Percentiles rank a stretch among this genome's conserved stretches.
Conservation (phyloP, 1,140 invertebrate genomes). For the Diabrotica undecimpunctata region DNA sequence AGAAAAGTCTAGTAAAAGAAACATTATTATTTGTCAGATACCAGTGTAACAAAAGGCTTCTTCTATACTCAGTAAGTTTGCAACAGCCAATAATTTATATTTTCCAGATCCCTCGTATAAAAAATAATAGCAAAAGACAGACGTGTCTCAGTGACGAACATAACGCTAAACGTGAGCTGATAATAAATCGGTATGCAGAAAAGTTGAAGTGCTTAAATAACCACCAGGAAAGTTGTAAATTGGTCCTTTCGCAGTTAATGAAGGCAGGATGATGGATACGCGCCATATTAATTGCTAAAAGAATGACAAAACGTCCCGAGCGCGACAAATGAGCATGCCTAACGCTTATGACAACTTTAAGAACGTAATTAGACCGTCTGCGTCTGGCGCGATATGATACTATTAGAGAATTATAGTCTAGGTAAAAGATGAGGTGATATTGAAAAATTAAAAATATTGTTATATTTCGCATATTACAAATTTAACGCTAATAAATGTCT, state of each 20-base stretch:
- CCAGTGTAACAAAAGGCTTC: no score
- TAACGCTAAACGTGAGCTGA: conserved; percentile 26
- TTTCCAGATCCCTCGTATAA: conserved; percentile 7
- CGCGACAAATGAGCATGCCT: conserved; percentile 37
- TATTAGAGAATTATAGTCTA: conserved; percentile 14
- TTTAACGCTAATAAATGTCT: no score
- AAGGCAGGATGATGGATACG: conserved; percentile 34
- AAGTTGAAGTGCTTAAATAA: conserved; percentile 34
- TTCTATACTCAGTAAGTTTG: no score
- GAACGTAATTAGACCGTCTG: conserved; percentile 23
- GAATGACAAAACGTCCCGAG: conserved; percentile 32
- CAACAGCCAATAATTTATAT: not conserved
- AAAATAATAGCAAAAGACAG: conserved; percentile 18
- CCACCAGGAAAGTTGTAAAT: conserved; percentile 37
- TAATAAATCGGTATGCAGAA: conserved; percentile 35
- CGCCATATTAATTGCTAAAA: conserved; percentile 39
- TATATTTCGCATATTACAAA: no score
- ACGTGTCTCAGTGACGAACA: conserved; percentile 19
- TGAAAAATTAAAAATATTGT: no score
- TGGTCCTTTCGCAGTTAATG: conserved; percentile 38
- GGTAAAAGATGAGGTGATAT: no score
- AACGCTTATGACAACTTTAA: conserved; percentile 38
- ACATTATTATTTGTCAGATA: no score
- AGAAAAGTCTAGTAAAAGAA: no score
- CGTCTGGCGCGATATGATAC: conserved; percentile 27